These are phyloP conservation scores for Lophius americanus DNA, from an alignment of 2,797 vertebrate genomes.

Conservation along the genomic window DNA sequence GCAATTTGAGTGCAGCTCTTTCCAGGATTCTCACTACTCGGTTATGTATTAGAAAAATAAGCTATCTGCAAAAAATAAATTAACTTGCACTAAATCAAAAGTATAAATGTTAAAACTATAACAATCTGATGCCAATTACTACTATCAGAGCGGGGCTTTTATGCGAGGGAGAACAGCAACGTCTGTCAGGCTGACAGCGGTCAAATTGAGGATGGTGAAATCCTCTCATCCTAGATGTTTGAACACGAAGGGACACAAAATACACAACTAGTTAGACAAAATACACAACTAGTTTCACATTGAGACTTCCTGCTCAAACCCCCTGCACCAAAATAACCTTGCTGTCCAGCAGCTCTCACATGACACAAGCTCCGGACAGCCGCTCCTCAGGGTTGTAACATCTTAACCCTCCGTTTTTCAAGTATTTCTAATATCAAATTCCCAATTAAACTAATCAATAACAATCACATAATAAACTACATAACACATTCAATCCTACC, in stretches of 20 bases:
- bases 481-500: neutral
- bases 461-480: neutral
- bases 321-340: constrained; percentile 31
- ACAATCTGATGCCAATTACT: neutral
- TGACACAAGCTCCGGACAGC: neutral
- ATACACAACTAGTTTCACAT: constrained; percentile 24
- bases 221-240: constrained; percentile 26
- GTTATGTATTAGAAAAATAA: neutral
- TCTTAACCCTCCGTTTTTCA: too few relatives aligned
- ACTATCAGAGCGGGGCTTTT: neutral
- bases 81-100: neutral
- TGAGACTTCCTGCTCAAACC: constrained; percentile 1
- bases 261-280: constrained; percentile 27
- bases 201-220: constrained; percentile 11
- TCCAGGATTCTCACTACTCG: neutral
- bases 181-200: neutral
- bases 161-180: neutral
- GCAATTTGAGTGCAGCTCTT: neutral
- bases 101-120: neutral
- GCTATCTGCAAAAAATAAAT: neutral
- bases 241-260: constrained; percentile 35
- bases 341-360: constrained; percentile 17
- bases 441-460: neutral
- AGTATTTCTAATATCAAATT: neutral
- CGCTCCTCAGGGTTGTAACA: neutral